These are phyloP conservation scores for Premnoplex brunnescens DNA, from an alignment of 2,797 vertebrate genomes.

Conservation along the genomic window DNA sequence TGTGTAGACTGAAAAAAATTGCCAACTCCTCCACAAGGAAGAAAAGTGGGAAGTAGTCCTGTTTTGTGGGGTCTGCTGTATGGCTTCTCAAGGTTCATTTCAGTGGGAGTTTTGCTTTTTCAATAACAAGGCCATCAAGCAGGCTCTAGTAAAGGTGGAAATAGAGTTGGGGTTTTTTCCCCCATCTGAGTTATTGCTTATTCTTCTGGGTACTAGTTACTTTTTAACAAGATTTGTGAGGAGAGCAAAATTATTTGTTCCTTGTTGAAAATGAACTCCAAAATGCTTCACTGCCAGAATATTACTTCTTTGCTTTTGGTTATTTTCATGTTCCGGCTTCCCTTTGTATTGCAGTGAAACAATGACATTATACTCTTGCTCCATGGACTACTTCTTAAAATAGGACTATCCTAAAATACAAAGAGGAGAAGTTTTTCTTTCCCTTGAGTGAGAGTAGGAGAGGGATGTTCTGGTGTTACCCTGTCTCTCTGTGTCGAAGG, in stretches of 20 bases:
- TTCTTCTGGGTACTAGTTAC: neutral
- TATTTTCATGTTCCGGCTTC: slow-evolving; percentile 27
- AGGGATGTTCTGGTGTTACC: neutral
- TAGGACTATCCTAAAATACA: slow-evolving; percentile 34
- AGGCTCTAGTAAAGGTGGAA: neutral
- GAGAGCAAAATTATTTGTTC: neutral
- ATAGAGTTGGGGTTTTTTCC: neutral
- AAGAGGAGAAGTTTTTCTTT: neutral
- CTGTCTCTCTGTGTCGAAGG: neutral
- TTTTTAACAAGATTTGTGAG: neutral
- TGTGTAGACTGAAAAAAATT: neutral
- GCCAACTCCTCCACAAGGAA: neutral
- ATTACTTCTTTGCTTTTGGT: neutral
- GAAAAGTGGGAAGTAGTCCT: neutral
- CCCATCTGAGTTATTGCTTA: neutral
- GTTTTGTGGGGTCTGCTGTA: neutral
- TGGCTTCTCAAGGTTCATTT: neutral
- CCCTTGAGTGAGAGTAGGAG: neutral
- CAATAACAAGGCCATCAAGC: neutral
- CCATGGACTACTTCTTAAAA: slow-evolving; percentile 44
- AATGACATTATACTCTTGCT: slow-evolving; percentile 19
- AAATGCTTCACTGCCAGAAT: neutral
- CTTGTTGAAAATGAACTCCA: neutral
- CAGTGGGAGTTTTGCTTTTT: neutral
- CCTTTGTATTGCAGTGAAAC: neutral